These are phyloP conservation scores for Myrmecophaga tridactyla DNA, from an alignment of 2,113 vertebrate species.

Conservation along the genomic window DNA sequence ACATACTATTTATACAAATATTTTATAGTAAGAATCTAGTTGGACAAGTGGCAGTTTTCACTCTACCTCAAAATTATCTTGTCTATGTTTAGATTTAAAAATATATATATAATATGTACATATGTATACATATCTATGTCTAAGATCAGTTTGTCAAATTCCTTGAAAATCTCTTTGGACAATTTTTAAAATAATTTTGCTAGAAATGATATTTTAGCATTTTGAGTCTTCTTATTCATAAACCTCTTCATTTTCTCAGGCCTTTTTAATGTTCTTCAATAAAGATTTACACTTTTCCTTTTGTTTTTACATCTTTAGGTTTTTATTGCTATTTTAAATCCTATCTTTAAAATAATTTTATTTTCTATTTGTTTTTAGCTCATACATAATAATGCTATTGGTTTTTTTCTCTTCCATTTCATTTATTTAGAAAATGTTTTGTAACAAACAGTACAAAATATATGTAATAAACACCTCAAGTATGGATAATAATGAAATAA, in stretches of 20 bases:
- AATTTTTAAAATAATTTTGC: not conserved
- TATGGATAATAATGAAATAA: too few relatives aligned
- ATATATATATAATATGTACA: too few relatives aligned
- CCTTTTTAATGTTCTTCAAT: not conserved
- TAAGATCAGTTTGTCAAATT: not conserved
- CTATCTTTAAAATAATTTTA: not conserved
- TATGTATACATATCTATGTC: too few relatives aligned
- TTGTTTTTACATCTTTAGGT: not conserved
- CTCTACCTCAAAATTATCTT: not conserved
- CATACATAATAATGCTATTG: not conserved
- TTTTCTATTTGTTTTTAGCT: not conserved
- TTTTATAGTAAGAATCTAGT: not conserved
- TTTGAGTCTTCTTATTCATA: not conserved
- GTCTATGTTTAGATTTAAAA: not conserved
- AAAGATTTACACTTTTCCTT: not conserved
- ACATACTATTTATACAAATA: not conserved
- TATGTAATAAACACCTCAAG: too few relatives aligned
- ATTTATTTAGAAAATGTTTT: too few relatives aligned
- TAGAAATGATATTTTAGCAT: not conserved
- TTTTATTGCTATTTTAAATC: slow-evolving; percentile 13
- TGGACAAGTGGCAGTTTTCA: not conserved
- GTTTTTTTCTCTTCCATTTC: too few relatives aligned
- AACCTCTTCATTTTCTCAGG: not conserved
- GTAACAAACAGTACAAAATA: too few relatives aligned
- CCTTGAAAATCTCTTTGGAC: not conserved